Evolutionary conservation across 1,140 invertebrate genomes (phyloP), one percentile per base, ranked within the genome.

Genomic region (Lucilia sericata): DNA sequence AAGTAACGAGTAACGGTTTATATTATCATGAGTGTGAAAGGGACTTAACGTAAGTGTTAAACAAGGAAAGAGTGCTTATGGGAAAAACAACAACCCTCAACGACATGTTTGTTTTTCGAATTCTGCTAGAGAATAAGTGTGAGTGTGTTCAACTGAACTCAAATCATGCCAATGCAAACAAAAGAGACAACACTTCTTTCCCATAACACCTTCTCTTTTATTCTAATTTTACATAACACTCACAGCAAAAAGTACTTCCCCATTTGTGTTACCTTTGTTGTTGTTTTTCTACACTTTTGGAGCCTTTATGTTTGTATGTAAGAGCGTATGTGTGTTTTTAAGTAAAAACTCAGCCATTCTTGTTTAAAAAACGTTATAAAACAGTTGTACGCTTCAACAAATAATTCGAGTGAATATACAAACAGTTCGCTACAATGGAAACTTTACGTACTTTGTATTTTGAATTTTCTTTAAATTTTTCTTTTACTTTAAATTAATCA

Each of bases 401-500:
- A 60, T 60, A 60, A 60, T 60, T 17, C n/a, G 14, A 60, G 25
- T 30, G 25, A 30, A 30, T 30, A 30, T 30, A 30, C 25, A n/a
- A 60, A n/a, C n/a, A 7, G 42, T 60, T 60, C n/a, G 14, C 55
- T 60, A 60, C 55, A 17, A 14, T 60, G 13, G 74, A 75, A 5
- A 36, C 30, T n/a, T 17, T 30, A 14, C 12, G 30, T 34, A 75
- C 17, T 74, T 74, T 74, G 10, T 21, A 76, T 76, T 75, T 9
- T 1, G 30, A 36, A 42, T 36, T 76, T 36, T 17, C 30, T 76
- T 76, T 76, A 76, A 36, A 42, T 36, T 76, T 36, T 36, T 7
- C 14, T 42, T 76, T 42, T 76, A 42, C 75, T 76, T 76, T 47
- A 76, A 76, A 36, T 47, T n/a, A 42, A 42, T 76, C 30, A 8